Evolutionary conservation across 2,888 invertebrate genomes (phyloP), one percentile per base, ranked within the genome.

Genomic region (Epistrophe eligans): DNA sequence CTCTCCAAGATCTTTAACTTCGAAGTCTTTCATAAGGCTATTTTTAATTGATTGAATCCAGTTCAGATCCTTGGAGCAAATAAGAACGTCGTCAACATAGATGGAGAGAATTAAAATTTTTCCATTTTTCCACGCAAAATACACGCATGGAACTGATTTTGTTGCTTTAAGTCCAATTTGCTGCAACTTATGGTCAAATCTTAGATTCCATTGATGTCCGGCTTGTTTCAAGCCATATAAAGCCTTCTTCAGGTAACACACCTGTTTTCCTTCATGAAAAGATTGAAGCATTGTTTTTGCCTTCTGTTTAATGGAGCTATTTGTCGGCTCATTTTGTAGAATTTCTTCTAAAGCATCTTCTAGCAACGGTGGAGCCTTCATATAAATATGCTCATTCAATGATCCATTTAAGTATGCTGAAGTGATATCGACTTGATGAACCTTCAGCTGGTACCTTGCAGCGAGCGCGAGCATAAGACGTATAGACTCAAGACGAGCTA

Each of bases 381-480:
- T 77, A 32, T 28, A 45, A 8, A 76, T 66, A 35, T 45, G 2
- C 55, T 66, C 66, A 9, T 55, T 62, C 13, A 55, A 57, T 40
- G n/a, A 15, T 32, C 64, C 55, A 55, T 76, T 76, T 57, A 66
- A 32, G 8, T 76, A 64, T 7, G 55, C 64, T 50, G 76, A 76
- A 10, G 55, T 55, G 7, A 66, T 76, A 19, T 76, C 76, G n/a
- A 67, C 55, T 35, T 77, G 45, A 55, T 13, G 40, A 40, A 40
- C 13, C 10, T 40, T 40, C 4, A 40, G 40, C 13, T 40, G 40
- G 40, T 13, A 24, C 15, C 15, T 24, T 28, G 55, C 45, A 45
- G 45, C n/a, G 3, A n/a, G 5, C 1, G 45, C 45, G 7, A 32
- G 32, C 2, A 32, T 32, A 32, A 32, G 32, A 7, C 32, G 32